These are phyloP conservation scores for Sebastes taczanowskii DNA, from an alignment of 2,797 vertebrate genomes.

Conservation along the genomic window DNA sequence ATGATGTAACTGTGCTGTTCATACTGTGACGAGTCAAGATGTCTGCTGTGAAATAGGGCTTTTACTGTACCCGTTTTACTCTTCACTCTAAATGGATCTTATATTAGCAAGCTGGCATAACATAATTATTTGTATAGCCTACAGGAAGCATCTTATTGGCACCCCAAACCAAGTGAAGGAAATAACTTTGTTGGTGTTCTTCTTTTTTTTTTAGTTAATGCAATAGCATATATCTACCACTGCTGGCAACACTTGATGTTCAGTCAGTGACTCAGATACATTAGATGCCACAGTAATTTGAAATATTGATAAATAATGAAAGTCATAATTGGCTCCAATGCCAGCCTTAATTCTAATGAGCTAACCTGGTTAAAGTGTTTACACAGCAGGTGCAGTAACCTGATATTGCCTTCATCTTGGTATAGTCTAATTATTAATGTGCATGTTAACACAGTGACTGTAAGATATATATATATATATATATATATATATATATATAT, in stretches of 20 bases:
- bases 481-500: too few relatives aligned
- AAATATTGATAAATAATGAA: neutral
- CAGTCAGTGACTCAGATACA: neutral
- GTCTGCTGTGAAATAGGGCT: neutral
- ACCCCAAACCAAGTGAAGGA: neutral
- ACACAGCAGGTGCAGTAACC: constrained; percentile 1
- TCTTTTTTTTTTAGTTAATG: neutral
- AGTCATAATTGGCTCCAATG: neutral
- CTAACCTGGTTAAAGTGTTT: neutral
- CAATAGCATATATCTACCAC: neutral
- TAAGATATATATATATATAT: fast-evolving
- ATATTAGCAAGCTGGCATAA: neutral
- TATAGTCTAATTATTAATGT: neutral
- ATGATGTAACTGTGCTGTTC: neutral
- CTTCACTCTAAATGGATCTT: neutral
- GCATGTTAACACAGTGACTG: neutral
- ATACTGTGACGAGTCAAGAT: neutral
- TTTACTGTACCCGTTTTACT: neutral
- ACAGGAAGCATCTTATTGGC: neutral
- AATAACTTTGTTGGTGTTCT: neutral
- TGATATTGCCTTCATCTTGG: neutral
- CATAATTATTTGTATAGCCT: neutral
- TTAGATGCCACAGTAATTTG: neutral
- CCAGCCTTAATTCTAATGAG: neutral
- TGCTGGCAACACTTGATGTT: neutral